Base-by-base conservation (phyloP, 2,113 vertebrate genomes). In the Triplophysa dalaica region DNA sequence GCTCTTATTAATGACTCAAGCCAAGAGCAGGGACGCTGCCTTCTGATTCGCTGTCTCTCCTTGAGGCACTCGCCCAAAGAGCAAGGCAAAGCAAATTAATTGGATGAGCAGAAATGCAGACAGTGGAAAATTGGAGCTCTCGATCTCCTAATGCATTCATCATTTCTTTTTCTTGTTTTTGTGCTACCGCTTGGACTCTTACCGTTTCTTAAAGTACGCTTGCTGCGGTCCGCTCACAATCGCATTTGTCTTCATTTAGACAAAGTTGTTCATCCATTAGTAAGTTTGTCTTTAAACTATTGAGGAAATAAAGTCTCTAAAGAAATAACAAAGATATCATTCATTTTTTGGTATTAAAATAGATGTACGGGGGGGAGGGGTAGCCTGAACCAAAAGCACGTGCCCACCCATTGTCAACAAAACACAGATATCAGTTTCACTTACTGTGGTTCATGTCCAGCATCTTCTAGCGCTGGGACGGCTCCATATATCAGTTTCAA, bases 101-200 rank as follows among this genome's bases (percentile, higher is more conserved):
- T 82, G 80, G 76, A 86, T 70, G 77, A 81, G 72, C 73, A 84
- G 79, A 86, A 80, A 80, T 78, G 82, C 85, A 86, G 77, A 84
- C 80, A 83, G 80, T 82, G 82, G 85, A 83, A 84, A 86, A 86
- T 84, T 82, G 77, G 64, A 83, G 79, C 80, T 72, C 48, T 26
- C 48, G 56, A 64, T 78, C 50, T 65, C 61, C 43, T 76, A 81
- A 72, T 60, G 64, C 74, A 81, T 80, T 82, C 61, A 80, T 80
- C 83, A 85, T 79, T 81, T 70, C 38, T 65, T 52, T 65, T 69
- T 81, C 61, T 65, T 68, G 75, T 68, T 58, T 63, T 73, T 60
- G 76, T 69, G 29, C 48, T 62, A 77, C 61, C 50, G 24, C 54
- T 77, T 67, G 64, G 33, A 77, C 11, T 7, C 67, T 80, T 61